Conservation (phyloP, 2,888 invertebrate species). For the Amblyteles armatorius region DNA sequence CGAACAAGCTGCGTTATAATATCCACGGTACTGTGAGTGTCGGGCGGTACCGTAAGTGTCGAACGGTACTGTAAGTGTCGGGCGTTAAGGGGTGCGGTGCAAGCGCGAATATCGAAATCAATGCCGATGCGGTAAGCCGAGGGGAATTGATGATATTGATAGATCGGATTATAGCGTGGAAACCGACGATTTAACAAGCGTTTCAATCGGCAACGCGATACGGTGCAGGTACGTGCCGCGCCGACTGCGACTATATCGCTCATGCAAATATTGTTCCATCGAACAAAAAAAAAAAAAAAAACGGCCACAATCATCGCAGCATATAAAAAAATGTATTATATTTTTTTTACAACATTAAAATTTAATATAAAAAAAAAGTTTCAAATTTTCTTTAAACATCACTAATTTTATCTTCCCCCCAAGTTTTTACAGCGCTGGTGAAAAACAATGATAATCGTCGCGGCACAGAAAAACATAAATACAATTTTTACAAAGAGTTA, state of each 20-base stretch:
- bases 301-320: no score
- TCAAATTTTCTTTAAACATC: no score
- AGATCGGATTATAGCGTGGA: conserved; percentile 33
- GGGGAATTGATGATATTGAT: conserved; percentile 36
- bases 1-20: no score
- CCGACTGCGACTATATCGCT: not conserved
- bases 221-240: not conserved
- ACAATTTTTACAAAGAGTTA: no score
- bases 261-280: not conserved
- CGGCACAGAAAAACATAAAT: no score
- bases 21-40: not conserved
- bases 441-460: not conserved
- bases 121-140: conserved; percentile 11
- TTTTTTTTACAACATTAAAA: no score
- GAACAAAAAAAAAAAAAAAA: conserved; percentile 3
- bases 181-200: conserved; percentile 19
- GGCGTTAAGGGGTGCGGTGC: not conserved
- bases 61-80: not conserved
- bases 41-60: not conserved
- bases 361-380: no score
- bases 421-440: not conserved
- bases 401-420: no score
- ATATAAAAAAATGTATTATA: not conserved
- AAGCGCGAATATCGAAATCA: conserved; percentile 20
- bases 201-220: conserved; percentile 11